Percentiles rank a stretch among this genome's conserved stretches.
Evolutionary conservation across 2,113 vertebrate species (phyloP).

Genomic region (Butorides virescens): DNA sequence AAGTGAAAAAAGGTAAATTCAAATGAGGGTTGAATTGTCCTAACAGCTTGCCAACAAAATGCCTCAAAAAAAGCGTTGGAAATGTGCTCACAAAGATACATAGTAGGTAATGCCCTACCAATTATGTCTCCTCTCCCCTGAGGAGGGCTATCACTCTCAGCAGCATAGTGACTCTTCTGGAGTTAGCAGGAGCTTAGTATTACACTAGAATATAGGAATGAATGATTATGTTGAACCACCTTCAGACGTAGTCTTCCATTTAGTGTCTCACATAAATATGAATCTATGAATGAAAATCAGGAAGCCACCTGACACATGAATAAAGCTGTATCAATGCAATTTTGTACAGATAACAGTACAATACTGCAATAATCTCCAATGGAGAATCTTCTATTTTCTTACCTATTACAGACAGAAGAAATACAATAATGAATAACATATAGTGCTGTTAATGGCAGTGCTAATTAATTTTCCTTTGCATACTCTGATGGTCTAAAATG

Average conservation of each 20-base stretch:
- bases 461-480: not conserved
- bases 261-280: not conserved
- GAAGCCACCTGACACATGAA: not conserved
- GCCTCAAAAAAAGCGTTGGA: not conserved
- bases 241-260: not conserved
- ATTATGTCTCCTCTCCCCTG: fast-evolving
- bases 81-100: not conserved
- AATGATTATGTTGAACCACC: not conserved
- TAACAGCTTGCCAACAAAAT: not conserved
- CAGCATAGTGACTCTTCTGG: not conserved
- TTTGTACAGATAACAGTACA: not conserved
- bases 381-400: not conserved
- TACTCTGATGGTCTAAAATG: not conserved
- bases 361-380: not conserved
- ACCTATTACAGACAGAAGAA: not conserved
- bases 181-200: not conserved
- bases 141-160: not conserved
- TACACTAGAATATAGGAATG: not conserved
- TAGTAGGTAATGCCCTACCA: not conserved
- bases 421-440: not conserved
- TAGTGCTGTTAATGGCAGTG: not conserved
- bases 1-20: not conserved
- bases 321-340: not conserved
- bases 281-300: not conserved
- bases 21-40: not conserved